Base-by-base conservation (phyloP, 1,140 invertebrate species). In the Pogonomyrmex barbatus region DNA sequence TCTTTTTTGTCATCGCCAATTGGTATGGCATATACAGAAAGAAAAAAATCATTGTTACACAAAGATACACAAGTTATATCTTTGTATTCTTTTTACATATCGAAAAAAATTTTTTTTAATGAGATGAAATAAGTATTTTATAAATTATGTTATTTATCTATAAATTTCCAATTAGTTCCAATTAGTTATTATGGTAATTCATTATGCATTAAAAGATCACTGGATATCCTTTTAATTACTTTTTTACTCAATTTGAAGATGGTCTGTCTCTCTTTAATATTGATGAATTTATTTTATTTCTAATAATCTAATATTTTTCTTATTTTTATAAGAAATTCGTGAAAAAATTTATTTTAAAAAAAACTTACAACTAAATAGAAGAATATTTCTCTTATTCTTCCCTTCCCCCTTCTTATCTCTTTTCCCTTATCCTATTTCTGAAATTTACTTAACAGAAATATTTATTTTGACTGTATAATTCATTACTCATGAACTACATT, bases 61-160 rank as follows among this genome's bases (percentile, higher is more conserved):
- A 24, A 77, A 77, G 14, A 45, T 77, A 60, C 24, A 47, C 30
- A 63, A 47, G 10, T 47, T 62, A 39, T 62, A 77, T 10, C 17
- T 62, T 63, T 17, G 9, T 9, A 30, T 24, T 33, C 56, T 77
- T 33, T 77, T 65, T 36, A 36, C 17, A 47, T 30, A 77, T 62
- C 30, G 9, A 24, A 60, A 47, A 47, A 65, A 50, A 24, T 50
- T 36, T 60, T 2, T 8, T 52, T n/a, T 45, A 12, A 75, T 33
- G 6, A 81, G 3, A 78, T 4, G 10, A 33, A 24, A 58, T n/a
- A 30, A 42, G 47, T 45, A 71, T 30, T 71, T 58, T n/a, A 67
- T 60, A 75, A 70, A 82, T 56, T 71, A 58, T 58, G 30, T 56
- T 47, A 17, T 4, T 4, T 30, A 73, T 73, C 30, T 45, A 71